phyloP scores from a whole-genome alignment of 2,797 vertebrate genomes.

The Lepilemur ruficaudatus region DNA sequence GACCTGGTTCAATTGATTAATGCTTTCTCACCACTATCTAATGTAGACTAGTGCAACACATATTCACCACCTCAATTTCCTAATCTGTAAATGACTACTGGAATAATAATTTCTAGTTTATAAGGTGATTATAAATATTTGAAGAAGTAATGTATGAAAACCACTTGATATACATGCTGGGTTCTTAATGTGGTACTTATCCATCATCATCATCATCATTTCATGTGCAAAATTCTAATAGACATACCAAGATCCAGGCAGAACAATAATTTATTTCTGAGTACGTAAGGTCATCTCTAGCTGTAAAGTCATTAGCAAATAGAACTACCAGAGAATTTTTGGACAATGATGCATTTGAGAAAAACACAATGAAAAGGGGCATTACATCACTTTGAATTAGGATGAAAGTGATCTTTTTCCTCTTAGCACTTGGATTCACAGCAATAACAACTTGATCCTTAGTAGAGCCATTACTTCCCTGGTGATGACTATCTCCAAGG shows the following conservation, averaged over 20 bases:
- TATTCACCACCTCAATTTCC: neutral
- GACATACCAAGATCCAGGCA: neutral
- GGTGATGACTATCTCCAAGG: neutral
- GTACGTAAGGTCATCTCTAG: neutral
- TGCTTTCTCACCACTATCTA: neutral
- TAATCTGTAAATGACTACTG: neutral
- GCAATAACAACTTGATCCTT: neutral
- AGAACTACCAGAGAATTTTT: neutral
- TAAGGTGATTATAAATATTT: neutral
- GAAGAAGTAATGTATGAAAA: neutral
- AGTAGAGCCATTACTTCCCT: neutral
- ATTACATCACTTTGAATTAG: constrained; percentile 30
- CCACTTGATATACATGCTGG: neutral
- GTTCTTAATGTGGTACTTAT: neutral
- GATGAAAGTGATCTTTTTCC: neutral
- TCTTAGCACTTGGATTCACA: neutral
- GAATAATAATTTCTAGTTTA: neutral
- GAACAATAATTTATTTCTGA: neutral
- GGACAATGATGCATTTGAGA: neutral
- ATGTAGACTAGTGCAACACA: neutral
- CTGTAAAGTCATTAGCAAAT: constrained; percentile 1
- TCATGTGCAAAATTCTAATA: neutral
- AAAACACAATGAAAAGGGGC: neutral
- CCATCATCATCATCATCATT: neutral
- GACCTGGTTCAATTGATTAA: neutral